Evolutionary conservation across 2,888 invertebrate genomes (phyloP).

Genomic region (Sinodicranocentrus sp.): DNA sequence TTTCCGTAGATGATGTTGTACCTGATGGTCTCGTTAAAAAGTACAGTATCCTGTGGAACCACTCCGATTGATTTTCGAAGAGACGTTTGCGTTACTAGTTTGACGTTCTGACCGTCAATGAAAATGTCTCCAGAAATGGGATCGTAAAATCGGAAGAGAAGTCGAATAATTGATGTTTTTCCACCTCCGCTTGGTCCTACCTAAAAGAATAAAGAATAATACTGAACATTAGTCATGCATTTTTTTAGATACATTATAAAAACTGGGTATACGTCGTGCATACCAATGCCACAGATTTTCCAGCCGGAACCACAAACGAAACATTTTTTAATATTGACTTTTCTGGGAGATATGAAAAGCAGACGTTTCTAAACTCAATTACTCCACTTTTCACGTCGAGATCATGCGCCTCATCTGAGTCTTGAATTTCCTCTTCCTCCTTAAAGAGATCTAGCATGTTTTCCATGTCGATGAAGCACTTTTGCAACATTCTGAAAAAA

Average conservation of each 20-base stretch:
- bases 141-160: constrained; percentile 88
- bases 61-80: constrained; percentile 90
- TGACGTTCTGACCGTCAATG: constrained; percentile 85
- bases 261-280: neutral
- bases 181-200: constrained; percentile 87
- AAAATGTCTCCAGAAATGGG: constrained; percentile 83
- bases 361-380: constrained; percentile 93
- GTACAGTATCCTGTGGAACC: constrained; percentile 87
- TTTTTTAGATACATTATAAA: too few species aligned
- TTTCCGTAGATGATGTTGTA: constrained; percentile 83
- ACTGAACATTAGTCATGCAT: neutral
- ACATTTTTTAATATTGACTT: constrained; percentile 87
- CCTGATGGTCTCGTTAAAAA: constrained; percentile 81
- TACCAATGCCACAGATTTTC: constrained; percentile 90
- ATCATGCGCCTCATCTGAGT: constrained; percentile 88
- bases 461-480: constrained; percentile 99
- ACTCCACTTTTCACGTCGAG: constrained; percentile 84
- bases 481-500: constrained; percentile 90
- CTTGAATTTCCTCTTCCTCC: constrained; percentile 91
- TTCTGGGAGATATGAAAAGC: constrained; percentile 92
- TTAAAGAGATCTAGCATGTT: constrained; percentile 98
- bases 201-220: constrained; percentile 13
- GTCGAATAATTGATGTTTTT: constrained; percentile 87
- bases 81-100: constrained; percentile 87
- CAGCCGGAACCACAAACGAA: constrained; percentile 88